phyloP scores from a whole-genome alignment of 2,888 invertebrate species.

The Tuberolachnus salignus region DNA sequence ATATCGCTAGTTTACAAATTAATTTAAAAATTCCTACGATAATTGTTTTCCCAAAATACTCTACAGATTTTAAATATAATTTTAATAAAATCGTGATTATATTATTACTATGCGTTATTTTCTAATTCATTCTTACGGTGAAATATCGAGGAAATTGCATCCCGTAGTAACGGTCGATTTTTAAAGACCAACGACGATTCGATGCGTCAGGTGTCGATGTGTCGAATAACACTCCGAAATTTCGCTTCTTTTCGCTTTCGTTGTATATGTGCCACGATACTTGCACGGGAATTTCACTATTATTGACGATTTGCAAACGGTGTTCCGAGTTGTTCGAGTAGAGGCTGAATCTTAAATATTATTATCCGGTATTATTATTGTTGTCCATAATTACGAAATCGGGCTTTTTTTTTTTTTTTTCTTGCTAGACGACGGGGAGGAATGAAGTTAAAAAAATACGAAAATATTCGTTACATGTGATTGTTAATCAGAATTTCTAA shows the following conservation, averaged over 20 bases:
- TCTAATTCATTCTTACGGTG: constrained; percentile 11
- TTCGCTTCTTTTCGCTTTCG: constrained; percentile 6
- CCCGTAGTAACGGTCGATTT: constrained; percentile 20
- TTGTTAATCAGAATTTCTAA: too few relatives aligned
- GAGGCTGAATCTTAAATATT: constrained; percentile 34
- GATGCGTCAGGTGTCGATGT: background rate
- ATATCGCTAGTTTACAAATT: too few relatives aligned
- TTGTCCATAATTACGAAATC: too few relatives aligned
- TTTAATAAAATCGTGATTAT: too few relatives aligned
- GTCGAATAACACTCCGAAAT: constrained; percentile 22
- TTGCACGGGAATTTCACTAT: constrained; percentile 27
- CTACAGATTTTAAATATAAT: too few relatives aligned
- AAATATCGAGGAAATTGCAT: constrained; percentile 34
- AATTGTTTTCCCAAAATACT: too few relatives aligned
- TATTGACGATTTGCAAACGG: constrained; percentile 11
- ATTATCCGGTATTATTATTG: too few relatives aligned
- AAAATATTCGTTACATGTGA: too few relatives aligned
- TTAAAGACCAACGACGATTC: constrained; percentile 30
- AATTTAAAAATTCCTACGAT: too few relatives aligned
- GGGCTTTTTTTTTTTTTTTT: too few relatives aligned
- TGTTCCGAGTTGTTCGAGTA: constrained; percentile 7
- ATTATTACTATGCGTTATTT: background rate
- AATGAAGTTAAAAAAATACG: too few relatives aligned
- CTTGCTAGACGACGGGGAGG: too few relatives aligned
- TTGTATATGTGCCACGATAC: constrained; percentile 28